phyloP scores from a whole-genome alignment of 2,113 vertebrate genomes.

The Maccullochella peelii region DNA sequence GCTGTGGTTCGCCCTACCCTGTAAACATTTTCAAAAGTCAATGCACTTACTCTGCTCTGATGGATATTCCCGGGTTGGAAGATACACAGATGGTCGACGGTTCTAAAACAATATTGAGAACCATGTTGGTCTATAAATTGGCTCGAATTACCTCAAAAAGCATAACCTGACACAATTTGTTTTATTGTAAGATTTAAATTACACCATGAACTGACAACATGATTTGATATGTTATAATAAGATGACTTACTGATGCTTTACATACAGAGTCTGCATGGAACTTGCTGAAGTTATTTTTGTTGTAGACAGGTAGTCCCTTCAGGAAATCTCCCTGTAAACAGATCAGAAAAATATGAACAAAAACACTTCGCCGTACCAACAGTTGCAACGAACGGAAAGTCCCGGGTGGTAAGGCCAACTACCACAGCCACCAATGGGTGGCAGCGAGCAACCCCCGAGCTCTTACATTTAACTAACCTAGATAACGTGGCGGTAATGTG shows the following conservation, averaged over 20 bases:
- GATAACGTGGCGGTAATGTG: not conserved
- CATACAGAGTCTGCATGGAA: slow-evolving; percentile 95
- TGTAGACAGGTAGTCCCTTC: slow-evolving; percentile 94
- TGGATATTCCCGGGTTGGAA: slow-evolving; percentile 91
- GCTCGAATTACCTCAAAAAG: not conserved
- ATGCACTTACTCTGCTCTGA: slow-evolving; percentile 91
- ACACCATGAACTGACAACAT: not conserved
- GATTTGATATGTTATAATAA: not conserved
- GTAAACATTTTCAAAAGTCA: not conserved
- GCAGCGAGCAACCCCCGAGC: no score
- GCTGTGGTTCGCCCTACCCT: not conserved
- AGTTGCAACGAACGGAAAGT: not conserved
- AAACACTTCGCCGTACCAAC: not conserved
- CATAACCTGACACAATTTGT: not conserved
- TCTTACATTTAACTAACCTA: no score
- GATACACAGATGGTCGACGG: slow-evolving; percentile 91
- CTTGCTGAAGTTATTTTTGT: slow-evolving; percentile 96
- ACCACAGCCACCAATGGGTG: not conserved
- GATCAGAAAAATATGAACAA: not conserved
- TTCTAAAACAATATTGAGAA: slow-evolving; percentile 82
- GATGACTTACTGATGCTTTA: slow-evolving; percentile 92
- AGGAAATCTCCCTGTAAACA: slow-evolving; percentile 90
- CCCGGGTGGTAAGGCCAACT: not conserved
- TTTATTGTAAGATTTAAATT: not conserved
- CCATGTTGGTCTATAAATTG: not conserved